Percentiles rank a stretch among this genome's conserved stretches.
phyloP scores from a whole-genome alignment of 2,888 invertebrate species.

The Heliconius ethilla region DNA sequence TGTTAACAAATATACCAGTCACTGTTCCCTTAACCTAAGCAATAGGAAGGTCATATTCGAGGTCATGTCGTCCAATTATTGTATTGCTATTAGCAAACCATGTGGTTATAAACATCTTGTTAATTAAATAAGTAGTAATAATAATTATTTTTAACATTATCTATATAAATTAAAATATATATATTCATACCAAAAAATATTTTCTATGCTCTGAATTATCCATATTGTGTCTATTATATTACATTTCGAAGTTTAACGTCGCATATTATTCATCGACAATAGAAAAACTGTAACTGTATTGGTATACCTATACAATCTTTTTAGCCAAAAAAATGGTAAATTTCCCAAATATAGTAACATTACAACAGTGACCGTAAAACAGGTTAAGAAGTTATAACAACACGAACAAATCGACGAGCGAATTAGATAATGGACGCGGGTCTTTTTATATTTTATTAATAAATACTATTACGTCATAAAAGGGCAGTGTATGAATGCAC shows the following conservation, averaged over 20 bases:
- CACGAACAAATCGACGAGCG: constrained; percentile 20
- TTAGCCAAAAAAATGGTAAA: constrained; percentile 1
- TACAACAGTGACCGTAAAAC: constrained; percentile 30
- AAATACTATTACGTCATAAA: background rate
- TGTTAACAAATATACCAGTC: background rate
- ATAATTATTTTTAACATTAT: background rate
- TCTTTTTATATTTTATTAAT: constrained; percentile 14
- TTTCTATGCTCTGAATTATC: no score
- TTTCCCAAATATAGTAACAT: constrained; percentile 13
- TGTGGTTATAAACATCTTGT: no score
- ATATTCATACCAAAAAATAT: no score
- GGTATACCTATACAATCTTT: background rate
- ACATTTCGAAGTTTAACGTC: no score
- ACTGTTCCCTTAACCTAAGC: background rate
- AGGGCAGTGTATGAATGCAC: background rate
- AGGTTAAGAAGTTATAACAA: constrained; percentile 36
- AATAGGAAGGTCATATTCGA: background rate
- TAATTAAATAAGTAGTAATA: no score
- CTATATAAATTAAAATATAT: background rate
- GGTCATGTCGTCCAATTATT: background rate
- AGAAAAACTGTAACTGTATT: no score
- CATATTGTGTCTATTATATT: no score
- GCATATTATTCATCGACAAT: no score
- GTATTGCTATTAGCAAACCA: background rate
- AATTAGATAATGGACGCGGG: constrained; percentile 23